These are phyloP conservation scores for Aethina tumida DNA, from an alignment of 1,140 invertebrate species.

Conservation along the genomic window DNA sequence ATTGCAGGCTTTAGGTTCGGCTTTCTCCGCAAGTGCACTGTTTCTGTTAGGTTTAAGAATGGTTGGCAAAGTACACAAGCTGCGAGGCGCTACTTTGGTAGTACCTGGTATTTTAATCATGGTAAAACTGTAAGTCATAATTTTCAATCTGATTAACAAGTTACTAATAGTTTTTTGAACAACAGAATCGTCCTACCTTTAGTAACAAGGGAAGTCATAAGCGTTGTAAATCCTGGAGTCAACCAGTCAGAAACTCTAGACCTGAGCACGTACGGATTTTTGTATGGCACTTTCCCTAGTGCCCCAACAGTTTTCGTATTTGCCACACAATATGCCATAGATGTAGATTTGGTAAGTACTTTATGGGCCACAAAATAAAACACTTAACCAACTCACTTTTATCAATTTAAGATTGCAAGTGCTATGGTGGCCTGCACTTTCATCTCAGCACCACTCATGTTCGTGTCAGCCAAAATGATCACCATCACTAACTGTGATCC, in stretches of 20 bases:
- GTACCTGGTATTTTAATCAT: constrained; percentile 78
- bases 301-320: constrained; percentile 93
- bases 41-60: constrained; percentile 86
- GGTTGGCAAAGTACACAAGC: constrained; percentile 78
- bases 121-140: constrained; percentile 71
- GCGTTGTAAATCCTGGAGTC: constrained; percentile 55
- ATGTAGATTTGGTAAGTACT: constrained; percentile 68
- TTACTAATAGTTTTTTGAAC: constrained; percentile 13
- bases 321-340: constrained; percentile 76
- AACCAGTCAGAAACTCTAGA: constrained; percentile 65
- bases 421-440: constrained; percentile 91
- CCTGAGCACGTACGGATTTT: constrained; percentile 85
- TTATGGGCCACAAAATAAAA: too few species aligned
- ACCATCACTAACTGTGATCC: constrained; percentile 59
- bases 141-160: not conserved
- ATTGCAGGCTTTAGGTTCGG: constrained; percentile 65
- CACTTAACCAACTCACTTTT: too few species aligned
- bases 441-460: constrained; percentile 88
- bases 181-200: constrained; percentile 78
- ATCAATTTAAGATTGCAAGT: constrained; percentile 66
- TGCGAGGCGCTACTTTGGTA: constrained; percentile 65
- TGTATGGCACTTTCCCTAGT: constrained; percentile 92
- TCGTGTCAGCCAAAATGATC: constrained; percentile 89
- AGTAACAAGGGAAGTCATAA: constrained; percentile 76
- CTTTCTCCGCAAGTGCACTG: constrained; percentile 84